A percentile compares a stretch with the other conserved stretches of the same genome.
phyloP scores from a whole-genome alignment of 2,797 vertebrate genomes.

The Chromobotia macracanthus region DNA sequence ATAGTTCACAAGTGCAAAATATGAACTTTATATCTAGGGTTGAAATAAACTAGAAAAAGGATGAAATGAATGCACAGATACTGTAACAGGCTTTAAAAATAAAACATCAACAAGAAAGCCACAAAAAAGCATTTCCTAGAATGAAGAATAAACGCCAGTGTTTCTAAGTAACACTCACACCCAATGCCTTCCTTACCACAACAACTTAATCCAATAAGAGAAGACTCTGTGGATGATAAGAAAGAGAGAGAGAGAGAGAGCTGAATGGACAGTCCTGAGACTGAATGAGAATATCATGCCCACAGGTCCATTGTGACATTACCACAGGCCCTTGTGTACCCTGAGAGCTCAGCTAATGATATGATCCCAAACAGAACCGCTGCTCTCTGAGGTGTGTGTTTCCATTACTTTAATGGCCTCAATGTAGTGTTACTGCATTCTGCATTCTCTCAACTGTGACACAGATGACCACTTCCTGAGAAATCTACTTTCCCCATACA shows the following conservation, averaged over 20 bases:
- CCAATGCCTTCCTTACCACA: constrained; percentile 33
- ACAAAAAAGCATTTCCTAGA: background rate
- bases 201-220: constrained; percentile 30
- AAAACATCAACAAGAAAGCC: background rate
- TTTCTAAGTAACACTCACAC: constrained; percentile 3
- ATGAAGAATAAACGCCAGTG: background rate
- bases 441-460: constrained; percentile 40
- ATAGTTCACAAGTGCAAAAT: too few relatives aligned
- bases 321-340: constrained; percentile 41
- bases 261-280: constrained; percentile 34
- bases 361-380: constrained; percentile 35
- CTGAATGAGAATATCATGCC: constrained; percentile 40
- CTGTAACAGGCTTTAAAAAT: background rate
- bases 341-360: constrained; percentile 44
- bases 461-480: constrained; percentile 39
- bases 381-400: constrained; percentile 34
- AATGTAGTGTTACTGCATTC: background rate
- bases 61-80: background rate
- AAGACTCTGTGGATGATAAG: background rate
- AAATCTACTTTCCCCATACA: constrained; percentile 35
- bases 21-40: too few relatives aligned
- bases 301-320: constrained; percentile 44
- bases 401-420: constrained; percentile 27
- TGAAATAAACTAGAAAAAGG: background rate
- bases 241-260: constrained; percentile 24